A percentile compares a stretch with the other conserved stretches of the same genome.
phyloP scores from a whole-genome alignment of 2,797 vertebrate species.

The Anolis apletophallus region DNA sequence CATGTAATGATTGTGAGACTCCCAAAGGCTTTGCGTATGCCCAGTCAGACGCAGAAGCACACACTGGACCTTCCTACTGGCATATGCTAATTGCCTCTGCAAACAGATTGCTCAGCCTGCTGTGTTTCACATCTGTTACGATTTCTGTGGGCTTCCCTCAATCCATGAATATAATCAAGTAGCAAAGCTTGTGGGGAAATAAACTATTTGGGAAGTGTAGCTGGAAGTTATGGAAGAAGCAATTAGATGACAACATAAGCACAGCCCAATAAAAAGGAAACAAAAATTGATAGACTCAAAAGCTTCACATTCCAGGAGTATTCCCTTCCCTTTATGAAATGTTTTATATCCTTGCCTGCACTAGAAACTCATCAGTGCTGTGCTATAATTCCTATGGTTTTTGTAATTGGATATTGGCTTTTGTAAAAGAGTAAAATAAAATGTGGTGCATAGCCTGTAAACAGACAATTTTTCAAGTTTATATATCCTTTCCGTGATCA shows the following conservation, averaged over 20 bases:
- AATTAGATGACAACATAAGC: constrained; percentile 28
- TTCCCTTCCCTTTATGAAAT: neutral
- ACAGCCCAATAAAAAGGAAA: constrained; percentile 19
- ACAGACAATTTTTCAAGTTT: constrained; percentile 41
- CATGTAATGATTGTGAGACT: neutral
- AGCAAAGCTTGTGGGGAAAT: constrained; percentile 32
- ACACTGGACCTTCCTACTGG: neutral
- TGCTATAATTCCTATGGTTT: constrained; percentile 16
- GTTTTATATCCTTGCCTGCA: neutral
- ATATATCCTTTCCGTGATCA: neutral
- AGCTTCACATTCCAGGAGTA: neutral
- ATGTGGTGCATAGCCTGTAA: neutral
- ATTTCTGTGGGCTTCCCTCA: neutral
- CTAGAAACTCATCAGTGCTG: neutral
- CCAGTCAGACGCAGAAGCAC: neutral
- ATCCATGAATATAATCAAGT: neutral
- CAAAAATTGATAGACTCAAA: constrained; percentile 18
- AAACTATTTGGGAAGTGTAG: constrained; percentile 16
- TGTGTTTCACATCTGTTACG: constrained; percentile 8
- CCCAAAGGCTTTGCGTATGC: neutral
- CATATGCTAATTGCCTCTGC: constrained; percentile 36
- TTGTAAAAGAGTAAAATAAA: neutral
- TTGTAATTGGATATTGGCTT: constrained; percentile 31
- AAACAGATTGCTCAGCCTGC: constrained; percentile 44
- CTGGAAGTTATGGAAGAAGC: constrained; percentile 33